These are phyloP conservation scores for Galbula dea DNA, from an alignment of 2,113 vertebrate species.

Conservation along the genomic window DNA sequence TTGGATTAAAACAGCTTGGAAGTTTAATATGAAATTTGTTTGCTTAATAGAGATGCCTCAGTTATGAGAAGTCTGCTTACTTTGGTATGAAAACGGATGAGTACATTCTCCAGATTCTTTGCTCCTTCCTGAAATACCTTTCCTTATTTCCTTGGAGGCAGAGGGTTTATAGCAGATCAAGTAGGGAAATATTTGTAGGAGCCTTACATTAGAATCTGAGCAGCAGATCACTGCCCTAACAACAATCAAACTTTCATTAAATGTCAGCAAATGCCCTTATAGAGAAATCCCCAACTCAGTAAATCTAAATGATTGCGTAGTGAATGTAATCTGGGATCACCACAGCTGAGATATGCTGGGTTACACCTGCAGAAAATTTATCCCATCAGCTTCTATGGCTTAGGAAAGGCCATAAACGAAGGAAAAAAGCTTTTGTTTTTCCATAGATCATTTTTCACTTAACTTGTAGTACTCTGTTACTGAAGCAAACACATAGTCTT, in stretches of 20 bases:
- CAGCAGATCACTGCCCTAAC: background rate
- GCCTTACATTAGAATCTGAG: background rate
- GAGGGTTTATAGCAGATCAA: background rate
- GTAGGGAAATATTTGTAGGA: background rate
- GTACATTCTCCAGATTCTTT: conserved; percentile 9
- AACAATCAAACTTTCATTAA: background rate
- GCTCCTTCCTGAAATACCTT: conserved; percentile 7
- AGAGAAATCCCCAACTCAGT: background rate
- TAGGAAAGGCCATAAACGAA: background rate
- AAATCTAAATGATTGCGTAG: background rate
- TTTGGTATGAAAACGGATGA: conserved; percentile 13
- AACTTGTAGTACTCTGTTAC: background rate
- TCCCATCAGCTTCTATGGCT: fast-evolving
- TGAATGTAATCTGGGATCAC: background rate
- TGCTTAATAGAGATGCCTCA: background rate
- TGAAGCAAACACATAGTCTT: background rate
- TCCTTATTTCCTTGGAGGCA: background rate
- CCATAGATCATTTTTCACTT: background rate
- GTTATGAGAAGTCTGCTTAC: conserved; percentile 5
- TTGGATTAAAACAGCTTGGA: background rate
- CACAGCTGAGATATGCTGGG: background rate
- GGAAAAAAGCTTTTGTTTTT: background rate
- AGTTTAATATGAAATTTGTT: conserved; percentile 9
- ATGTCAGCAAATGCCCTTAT: background rate
- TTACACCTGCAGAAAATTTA: background rate